Evolutionary conservation across 2,113 vertebrate genomes (phyloP).

Genomic region (Bos indicus): DNA sequence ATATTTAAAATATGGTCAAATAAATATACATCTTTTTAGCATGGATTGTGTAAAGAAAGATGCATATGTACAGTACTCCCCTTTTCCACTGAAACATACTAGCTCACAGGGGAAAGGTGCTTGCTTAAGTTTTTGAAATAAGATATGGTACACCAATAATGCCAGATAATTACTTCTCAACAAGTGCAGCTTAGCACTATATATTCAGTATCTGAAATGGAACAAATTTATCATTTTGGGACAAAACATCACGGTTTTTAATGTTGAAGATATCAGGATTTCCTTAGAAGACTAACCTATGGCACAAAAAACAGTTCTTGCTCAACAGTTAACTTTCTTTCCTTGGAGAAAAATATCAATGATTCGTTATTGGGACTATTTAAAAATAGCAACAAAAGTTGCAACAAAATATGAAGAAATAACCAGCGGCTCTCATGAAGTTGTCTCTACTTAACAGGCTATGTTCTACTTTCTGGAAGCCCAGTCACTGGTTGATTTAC

Average conservation of each 20-base stretch:
- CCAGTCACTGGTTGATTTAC: not conserved
- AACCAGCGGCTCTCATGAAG: not conserved
- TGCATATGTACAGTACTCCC: not conserved
- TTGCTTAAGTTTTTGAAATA: slow-evolving; percentile 2
- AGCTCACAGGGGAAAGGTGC: not conserved
- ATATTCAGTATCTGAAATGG: not conserved
- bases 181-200: not conserved
- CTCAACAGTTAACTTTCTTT: slow-evolving; percentile 26
- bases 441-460: not conserved
- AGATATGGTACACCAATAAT: not conserved
- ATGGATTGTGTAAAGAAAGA: not conserved
- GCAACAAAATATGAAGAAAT: slow-evolving; percentile 32
- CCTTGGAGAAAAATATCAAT: not conserved
- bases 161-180: not conserved
- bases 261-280: not conserved
- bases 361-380: not conserved
- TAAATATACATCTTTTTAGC: not conserved
- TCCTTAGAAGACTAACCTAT: slow-evolving; percentile 5
- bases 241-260: slow-evolving; percentile 7
- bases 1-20: slow-evolving; percentile 2
- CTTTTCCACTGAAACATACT: not conserved
- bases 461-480: not conserved
- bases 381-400: slow-evolving; percentile 30
- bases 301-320: slow-evolving; percentile 15
- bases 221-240: not conserved